Evolutionary conservation across 1,140 invertebrate genomes (phyloP).

Genomic region (Drosophila asahinai): DNA sequence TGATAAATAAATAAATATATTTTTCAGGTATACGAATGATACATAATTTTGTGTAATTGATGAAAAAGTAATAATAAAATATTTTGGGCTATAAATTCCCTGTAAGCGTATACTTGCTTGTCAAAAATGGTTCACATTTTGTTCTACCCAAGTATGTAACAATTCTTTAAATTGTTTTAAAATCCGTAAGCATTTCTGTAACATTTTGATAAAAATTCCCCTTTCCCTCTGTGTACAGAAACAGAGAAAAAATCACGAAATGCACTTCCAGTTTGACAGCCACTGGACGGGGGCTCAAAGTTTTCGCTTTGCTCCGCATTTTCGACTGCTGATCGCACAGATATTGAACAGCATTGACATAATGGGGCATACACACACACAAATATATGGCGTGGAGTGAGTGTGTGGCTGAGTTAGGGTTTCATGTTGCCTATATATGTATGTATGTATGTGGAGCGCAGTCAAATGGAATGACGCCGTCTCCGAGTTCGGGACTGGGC

Average conservation of each 20-base stretch:
- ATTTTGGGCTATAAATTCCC: too few relatives aligned
- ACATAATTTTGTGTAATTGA: too few relatives aligned
- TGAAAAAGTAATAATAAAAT: too few relatives aligned
- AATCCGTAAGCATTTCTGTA: too few relatives aligned
- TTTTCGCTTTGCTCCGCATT: constrained; percentile 61
- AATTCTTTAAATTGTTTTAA: neutral
- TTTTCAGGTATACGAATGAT: neutral
- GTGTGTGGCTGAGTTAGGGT: constrained; percentile 34
- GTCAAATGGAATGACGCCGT: constrained; percentile 78
- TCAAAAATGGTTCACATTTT: too few relatives aligned
- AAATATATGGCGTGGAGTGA: constrained; percentile 5
- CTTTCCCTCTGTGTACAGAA: constrained; percentile 12
- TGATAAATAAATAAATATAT: neutral
- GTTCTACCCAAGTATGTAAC: too few relatives aligned
- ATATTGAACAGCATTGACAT: constrained; percentile 76
- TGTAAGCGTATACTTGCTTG: too few relatives aligned
- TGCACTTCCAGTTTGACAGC: constrained; percentile 62
- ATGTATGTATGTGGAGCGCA: constrained; percentile 49
- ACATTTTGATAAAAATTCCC: too few relatives aligned
- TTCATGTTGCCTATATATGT: constrained; percentile 56
- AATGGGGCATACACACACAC: constrained; percentile 33
- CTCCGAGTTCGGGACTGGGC: constrained; percentile 39
- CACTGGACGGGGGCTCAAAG: constrained; percentile 44
- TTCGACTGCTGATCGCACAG: constrained; percentile 74
- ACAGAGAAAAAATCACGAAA: constrained; percentile 30